Percentiles rank a stretch among this genome's conserved stretches.
Conservation (phyloP, 2,113 vertebrate species). For the Dascyllus trimaculatus region DNA sequence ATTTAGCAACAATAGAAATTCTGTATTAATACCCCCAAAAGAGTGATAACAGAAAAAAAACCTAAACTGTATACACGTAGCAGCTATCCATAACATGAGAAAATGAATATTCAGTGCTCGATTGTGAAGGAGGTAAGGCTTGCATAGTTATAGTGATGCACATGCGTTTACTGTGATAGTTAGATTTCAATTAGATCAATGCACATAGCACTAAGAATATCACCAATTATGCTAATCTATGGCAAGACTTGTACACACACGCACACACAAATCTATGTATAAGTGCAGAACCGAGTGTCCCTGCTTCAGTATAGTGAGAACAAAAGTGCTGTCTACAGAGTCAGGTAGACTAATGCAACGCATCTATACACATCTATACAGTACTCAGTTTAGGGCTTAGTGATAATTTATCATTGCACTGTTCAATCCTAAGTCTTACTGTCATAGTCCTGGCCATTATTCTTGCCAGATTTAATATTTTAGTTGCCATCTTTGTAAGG, state of each 20-base stretch:
- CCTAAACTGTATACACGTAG: slow-evolving; percentile 15
- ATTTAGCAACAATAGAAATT: slow-evolving; percentile 83
- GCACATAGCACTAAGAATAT: slow-evolving; percentile 38
- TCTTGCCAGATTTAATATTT: slow-evolving; percentile 14
- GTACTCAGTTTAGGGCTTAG: slow-evolving; percentile 21
- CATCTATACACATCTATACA: slow-evolving; percentile 42
- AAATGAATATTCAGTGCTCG: slow-evolving; percentile 46
- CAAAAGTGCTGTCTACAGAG: slow-evolving; percentile 39
- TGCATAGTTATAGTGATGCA: slow-evolving; percentile 75
- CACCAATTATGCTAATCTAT: slow-evolving; percentile 32
- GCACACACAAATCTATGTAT: slow-evolving; percentile 20
- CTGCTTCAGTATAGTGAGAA: slow-evolving; percentile 38
- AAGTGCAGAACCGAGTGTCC: slow-evolving; percentile 32
- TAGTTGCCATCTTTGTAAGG: background rate
- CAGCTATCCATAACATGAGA: slow-evolving; percentile 56
- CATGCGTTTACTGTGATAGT: slow-evolving; percentile 53
- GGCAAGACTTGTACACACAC: slow-evolving; percentile 48
- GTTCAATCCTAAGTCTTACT: background rate
- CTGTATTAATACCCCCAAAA: slow-evolving; percentile 58
- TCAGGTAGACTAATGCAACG: slow-evolving; percentile 44
- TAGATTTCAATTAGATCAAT: slow-evolving; percentile 42
- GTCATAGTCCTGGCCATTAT: background rate
- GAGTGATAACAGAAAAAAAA: slow-evolving; percentile 27
- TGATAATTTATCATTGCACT: slow-evolving; percentile 13
- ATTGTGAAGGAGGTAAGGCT: slow-evolving; percentile 61